Percentiles rank a stretch among this genome's conserved stretches.
phyloP scores from a whole-genome alignment of 37 sponge, comb jelly and placozoan genomes.

The Geodia barretti region DNA sequence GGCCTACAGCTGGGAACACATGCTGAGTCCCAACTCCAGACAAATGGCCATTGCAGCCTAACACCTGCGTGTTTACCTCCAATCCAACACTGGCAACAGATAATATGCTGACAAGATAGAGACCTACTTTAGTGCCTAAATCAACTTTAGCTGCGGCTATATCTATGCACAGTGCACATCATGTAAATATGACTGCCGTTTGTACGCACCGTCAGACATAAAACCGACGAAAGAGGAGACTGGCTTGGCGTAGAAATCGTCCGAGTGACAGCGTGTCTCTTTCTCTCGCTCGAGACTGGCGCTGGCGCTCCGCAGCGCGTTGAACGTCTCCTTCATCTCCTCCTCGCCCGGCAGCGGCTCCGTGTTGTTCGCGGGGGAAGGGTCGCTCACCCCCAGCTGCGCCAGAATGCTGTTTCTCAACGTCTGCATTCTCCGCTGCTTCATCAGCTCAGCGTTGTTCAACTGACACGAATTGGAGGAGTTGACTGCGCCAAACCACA shows the following conservation, averaged over 20 bases:
- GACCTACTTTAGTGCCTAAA: no score
- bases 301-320: constrained; percentile 11
- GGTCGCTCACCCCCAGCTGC: constrained; percentile 37
- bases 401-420: constrained; percentile 42
- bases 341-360: not conserved
- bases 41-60: no score
- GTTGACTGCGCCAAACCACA: not conserved
- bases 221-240: constrained; percentile 42
- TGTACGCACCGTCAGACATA: constrained; percentile 5
- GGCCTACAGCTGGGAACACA: no score
- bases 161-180: no score
- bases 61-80: no score
- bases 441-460: constrained; percentile 3
- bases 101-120: no score
- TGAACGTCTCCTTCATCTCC: constrained; percentile 6
- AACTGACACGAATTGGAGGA: not conserved
- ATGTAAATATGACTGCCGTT: no score
- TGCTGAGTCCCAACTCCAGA: no score
- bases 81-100: no score
- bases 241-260: constrained; percentile 55
- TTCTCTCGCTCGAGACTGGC: constrained; percentile 10
- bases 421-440: constrained; percentile 22
- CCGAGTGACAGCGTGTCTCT: constrained; percentile 26
- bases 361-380: not conserved
- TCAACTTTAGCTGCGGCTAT: no score